Evolutionary conservation across 2,888 invertebrate species (phyloP), one percentile per base, ranked within the genome.

Genomic region (Endomychus coccineus): DNA sequence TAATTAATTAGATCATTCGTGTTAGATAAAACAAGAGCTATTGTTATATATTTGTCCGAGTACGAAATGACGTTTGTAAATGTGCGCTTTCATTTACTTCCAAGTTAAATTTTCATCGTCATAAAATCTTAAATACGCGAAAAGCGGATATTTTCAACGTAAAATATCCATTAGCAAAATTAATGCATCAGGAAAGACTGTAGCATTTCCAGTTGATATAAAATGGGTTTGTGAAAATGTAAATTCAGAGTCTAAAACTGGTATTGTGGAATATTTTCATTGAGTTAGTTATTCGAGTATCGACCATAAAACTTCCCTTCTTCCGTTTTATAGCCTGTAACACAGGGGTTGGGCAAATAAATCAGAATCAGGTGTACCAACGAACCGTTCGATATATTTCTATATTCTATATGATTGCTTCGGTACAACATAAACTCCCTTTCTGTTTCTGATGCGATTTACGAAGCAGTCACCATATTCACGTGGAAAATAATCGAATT

Each of bases 181-280:
- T 34, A 35, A 36, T 40, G 40, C 40, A 35, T 27, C 27, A 28
- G 27, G 27, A 40, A 28, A 35, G 16, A 36, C 31, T 36, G 29
- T 40, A 31, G 31, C 30, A 27, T 30, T 36, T 36, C 36, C 36
- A 29, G 16, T 25, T 32, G 30, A 40, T 34, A 39, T 34, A 31
- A 23, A 36, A 40, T 40, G 40, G 36, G 25, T 36, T 34, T 15
- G 27, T 17, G 35, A 34, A 29, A 40, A 40, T 40, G 40, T 40
- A 40, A 40, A 40, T 40, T 40, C 31, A 11, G 36, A 27, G 32
- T 27, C 35, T 40, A 40, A 40, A 40, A 40, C 31, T 27, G 43
- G 41, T 52, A 54, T 57, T 55, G 57, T 56, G 54, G 58, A 60
- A 60, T 60, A 60, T 60, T 58, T 58, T 57, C 58, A 58, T 58